Conservation (phyloP, 2,113 vertebrate species). For the Phainopepla nitens region DNA sequence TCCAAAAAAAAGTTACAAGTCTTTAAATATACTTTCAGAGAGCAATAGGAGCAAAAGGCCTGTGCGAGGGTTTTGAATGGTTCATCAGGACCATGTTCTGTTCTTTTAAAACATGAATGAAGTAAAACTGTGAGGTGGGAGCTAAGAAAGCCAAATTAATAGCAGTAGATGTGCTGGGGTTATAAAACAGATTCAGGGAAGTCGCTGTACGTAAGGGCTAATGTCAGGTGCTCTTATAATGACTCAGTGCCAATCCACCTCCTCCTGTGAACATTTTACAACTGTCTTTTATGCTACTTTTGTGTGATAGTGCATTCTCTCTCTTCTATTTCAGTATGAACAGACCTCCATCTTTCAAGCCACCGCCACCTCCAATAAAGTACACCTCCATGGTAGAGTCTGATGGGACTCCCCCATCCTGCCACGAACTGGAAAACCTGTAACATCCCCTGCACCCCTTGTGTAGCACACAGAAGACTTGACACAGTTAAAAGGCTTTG, state of each 20-base stretch:
- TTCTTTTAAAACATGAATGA: neutral
- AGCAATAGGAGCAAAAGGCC: neutral
- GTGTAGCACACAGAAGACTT: neutral
- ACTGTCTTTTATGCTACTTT: neutral
- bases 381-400: constrained; percentile 59
- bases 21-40: neutral
- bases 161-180: neutral
- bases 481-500: neutral
- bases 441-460: neutral
- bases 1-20: neutral
- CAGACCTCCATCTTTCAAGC: constrained; percentile 73
- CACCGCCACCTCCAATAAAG: constrained; percentile 60
- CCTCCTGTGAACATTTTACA: neutral
- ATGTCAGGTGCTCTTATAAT: neutral
- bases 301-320: neutral
- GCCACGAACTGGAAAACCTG: constrained; percentile 61
- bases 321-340: constrained; percentile 58
- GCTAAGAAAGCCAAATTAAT: neutral
- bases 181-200: neutral
- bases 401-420: constrained; percentile 17
- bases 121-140: neutral
- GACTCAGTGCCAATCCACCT: neutral
- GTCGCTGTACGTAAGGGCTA: neutral
- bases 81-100: neutral
- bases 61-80: neutral